phyloP scores from a whole-genome alignment of 1,140 invertebrate species.

The Diabrotica virgifera region DNA sequence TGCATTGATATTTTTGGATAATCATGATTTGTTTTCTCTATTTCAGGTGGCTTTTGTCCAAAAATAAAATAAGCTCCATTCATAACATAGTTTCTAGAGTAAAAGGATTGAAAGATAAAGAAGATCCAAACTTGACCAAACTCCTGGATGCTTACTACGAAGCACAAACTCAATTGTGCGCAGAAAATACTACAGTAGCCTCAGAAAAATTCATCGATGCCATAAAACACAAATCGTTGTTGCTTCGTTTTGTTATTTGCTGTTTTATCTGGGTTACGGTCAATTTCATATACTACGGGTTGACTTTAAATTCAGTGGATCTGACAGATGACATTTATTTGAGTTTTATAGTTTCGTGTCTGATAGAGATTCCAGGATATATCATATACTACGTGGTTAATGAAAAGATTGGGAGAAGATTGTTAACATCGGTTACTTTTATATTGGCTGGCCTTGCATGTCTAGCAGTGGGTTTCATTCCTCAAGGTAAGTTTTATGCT shows the following conservation, averaged over 20 bases:
- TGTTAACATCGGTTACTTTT: conserved; percentile 54
- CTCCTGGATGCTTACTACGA: too few relatives aligned
- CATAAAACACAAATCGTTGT: conserved; percentile 21
- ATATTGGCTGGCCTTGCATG: conserved; percentile 49
- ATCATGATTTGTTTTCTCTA: too few relatives aligned
- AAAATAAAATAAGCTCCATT: conserved; percentile 63
- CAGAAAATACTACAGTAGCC: too few relatives aligned
- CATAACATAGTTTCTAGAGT: conserved; percentile 58
- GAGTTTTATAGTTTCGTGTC: conserved; percentile 53
- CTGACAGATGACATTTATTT: conserved; percentile 55
- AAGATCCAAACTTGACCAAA: conserved; percentile 18
- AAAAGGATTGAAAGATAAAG: conserved; percentile 64
- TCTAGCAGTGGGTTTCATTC: conserved; percentile 48
- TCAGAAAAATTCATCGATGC: conserved; percentile 7
- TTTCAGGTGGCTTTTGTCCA: conserved; percentile 61
- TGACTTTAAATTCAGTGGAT: conserved; percentile 61
- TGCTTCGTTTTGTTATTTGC: conserved; percentile 23
- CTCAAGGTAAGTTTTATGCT: conserved; percentile 35
- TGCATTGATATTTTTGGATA: too few relatives aligned
- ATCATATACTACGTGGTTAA: conserved; percentile 53
- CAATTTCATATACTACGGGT: conserved; percentile 62
- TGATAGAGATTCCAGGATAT: conserved; percentile 57
- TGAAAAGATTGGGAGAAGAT: conserved; percentile 58
- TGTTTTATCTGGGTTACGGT: conserved; percentile 38
- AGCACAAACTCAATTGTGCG: too few relatives aligned